Conservation (phyloP, 2,797 vertebrate species). For the Synanceia verrucosa region DNA sequence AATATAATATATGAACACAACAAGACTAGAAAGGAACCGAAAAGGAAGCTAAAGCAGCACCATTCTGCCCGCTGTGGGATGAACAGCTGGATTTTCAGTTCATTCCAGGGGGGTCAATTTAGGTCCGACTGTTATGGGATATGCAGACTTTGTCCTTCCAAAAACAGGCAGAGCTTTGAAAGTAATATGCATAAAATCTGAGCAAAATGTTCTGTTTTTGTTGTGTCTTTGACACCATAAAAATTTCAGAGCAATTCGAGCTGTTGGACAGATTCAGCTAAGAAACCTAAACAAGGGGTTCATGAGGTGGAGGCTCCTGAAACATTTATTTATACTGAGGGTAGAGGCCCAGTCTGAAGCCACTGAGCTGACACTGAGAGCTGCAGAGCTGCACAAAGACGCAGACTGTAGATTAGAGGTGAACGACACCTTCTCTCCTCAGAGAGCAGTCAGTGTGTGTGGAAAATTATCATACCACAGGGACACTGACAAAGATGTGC, state of each 20-base stretch:
- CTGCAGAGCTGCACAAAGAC: slow-evolving; percentile 30
- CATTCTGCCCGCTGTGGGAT: slow-evolving; percentile 8
- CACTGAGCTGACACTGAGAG: slow-evolving; percentile 18
- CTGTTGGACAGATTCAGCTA: slow-evolving; percentile 32
- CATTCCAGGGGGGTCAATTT: not conserved
- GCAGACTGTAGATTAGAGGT: slow-evolving; percentile 9
- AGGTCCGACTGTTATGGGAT: slow-evolving; percentile 5
- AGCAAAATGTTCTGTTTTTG: slow-evolving; percentile 27
- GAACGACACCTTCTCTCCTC: not conserved
- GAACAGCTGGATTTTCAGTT: slow-evolving; percentile 39
- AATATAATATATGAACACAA: no score
- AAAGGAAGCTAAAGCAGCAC: no score
- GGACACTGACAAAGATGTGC: no score
- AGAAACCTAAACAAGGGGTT: slow-evolving; percentile 27
- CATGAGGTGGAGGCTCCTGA: slow-evolving; percentile 18
- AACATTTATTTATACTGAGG: slow-evolving; percentile 50
- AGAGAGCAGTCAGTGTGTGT: no score
- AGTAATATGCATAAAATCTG: not conserved
- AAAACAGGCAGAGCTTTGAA: slow-evolving; percentile 8
- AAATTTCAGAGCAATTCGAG: slow-evolving; percentile 5
- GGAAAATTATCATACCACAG: no score
- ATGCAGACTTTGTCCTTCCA: not conserved
- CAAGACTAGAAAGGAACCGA: not conserved
- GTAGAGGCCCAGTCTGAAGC: slow-evolving; percentile 35
- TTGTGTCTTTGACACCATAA: slow-evolving; percentile 10